Evolutionary conservation across 2,888 invertebrate species (phyloP).

Genomic region (Patella caerulea): DNA sequence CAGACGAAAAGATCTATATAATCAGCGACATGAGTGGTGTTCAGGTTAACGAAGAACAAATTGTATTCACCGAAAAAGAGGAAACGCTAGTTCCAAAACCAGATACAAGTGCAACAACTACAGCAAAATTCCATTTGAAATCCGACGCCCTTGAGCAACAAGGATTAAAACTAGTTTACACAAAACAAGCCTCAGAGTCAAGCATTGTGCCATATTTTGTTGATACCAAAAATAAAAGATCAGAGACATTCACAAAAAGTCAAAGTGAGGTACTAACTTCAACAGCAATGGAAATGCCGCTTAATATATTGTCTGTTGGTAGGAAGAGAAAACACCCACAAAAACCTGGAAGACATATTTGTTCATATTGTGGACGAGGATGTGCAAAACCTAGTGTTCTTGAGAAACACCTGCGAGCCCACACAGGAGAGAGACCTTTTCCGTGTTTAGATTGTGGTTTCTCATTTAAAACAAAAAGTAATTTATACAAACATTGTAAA

Average conservation of each 20-base stretch:
- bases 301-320: conserved; percentile 32
- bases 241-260: conserved; percentile 14
- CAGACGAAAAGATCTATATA: conserved; percentile 26
- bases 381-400: conserved; percentile 94
- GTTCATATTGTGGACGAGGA: conserved; percentile 88
- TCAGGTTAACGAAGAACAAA: conserved; percentile 24
- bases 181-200: conserved; percentile 39
- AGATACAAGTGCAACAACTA: conserved; percentile 11
- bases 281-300: conserved; percentile 15
- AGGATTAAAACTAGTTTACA: conserved; percentile 42
- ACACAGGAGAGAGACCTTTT: conserved; percentile 93
- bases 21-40: conserved; percentile 25
- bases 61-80: conserved; percentile 24
- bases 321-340: conserved; percentile 52
- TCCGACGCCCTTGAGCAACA: conserved; percentile 42
- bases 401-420: conserved; percentile 93
- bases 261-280: conserved; percentile 10
- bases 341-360: conserved; percentile 81
- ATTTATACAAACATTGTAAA: conserved; percentile 90
- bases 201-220: conserved; percentile 15
- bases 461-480: conserved; percentile 94
- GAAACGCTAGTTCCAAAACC: conserved; percentile 16
- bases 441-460: conserved; percentile 91
- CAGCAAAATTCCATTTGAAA: conserved; percentile 42
- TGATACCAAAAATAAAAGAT: neutral